Base-by-base conservation (phyloP, 2,888 invertebrate genomes). In the Sylvicola cinctus region DNA sequence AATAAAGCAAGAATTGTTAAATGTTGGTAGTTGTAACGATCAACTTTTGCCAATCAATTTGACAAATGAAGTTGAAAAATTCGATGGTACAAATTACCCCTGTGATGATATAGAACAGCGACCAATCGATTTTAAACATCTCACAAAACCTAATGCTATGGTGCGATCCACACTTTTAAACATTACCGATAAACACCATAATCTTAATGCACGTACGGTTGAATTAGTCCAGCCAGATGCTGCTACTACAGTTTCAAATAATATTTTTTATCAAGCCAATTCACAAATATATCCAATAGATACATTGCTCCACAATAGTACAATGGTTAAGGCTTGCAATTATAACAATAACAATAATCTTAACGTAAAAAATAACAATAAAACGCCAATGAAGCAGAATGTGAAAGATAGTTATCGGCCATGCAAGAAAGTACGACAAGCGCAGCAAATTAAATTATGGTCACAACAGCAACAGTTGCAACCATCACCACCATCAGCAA, bases 401-500 rank as follows among this genome's bases (percentile, higher is more conserved):
- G 28, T 28, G 4, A 13, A 28, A 13, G 28, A 28, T 5, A 28
- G 14, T n/a, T 13, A 13, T n/a, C 7, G 14, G n/a, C 12, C n/a
- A 28, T 58, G 58, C 40, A 58, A 58, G 31, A 58, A 58, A 39
- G 58, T 58, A 6, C 46, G 54, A 2, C 54, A 56, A 39, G 58
- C 58, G 6, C 58, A 58, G 36, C 54, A 57, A 39, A 48, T 55
- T 3, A 58, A 58, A 44, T 49, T 55, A 34, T 52, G 54, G 51
- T 17, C 36, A 16, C 27, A 27, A n/a, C 29, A 28, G 36, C 38
- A 8, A 32, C 30, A 14, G 15, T 26, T n/a, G 32, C 25, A 28
- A 6, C 29, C n/a, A 13, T 28, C 29, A 35, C 12, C 20, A 6
- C 20, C 4, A 20, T 4, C 4, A 6, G 20, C 5, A 4, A 5